Evolutionary conservation across 1,140 invertebrate genomes (phyloP).

Genomic region (Camponotus pennsylvanicus): DNA sequence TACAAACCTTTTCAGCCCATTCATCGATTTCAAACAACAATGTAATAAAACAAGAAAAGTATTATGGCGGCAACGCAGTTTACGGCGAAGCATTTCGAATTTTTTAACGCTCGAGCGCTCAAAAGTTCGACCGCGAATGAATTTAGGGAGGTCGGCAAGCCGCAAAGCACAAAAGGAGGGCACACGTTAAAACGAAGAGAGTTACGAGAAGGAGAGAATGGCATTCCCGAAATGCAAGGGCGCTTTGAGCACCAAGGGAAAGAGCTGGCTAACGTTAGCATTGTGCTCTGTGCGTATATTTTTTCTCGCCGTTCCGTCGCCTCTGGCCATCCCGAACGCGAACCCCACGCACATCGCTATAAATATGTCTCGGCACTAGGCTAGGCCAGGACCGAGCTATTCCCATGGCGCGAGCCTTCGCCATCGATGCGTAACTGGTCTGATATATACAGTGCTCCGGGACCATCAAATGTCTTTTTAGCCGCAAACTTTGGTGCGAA

Average conservation of each 20-base stretch:
- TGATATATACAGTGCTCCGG: background rate
- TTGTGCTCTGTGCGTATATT: slow-evolving; percentile 43
- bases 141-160: slow-evolving; percentile 72
- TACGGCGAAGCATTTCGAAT: slow-evolving; percentile 25
- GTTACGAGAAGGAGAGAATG: slow-evolving; percentile 75
- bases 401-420: slow-evolving; percentile 53
- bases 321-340: slow-evolving; percentile 11
- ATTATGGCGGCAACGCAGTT: background rate
- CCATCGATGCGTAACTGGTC: slow-evolving; percentile 38
- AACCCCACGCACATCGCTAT: slow-evolving; percentile 63
- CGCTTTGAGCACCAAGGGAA: slow-evolving; percentile 65
- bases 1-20: slow-evolving; percentile 5
- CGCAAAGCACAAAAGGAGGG: slow-evolving; percentile 61
- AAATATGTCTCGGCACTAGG: slow-evolving; percentile 74
- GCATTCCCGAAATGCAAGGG: slow-evolving; percentile 77
- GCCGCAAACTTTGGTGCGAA: background rate
- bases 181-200: slow-evolving; percentile 68
- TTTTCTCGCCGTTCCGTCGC: slow-evolving; percentile 54
- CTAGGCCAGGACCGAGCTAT: slow-evolving; percentile 51
- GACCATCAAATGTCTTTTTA: slow-evolving; percentile 3
- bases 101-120: slow-evolving; percentile 62
- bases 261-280: slow-evolving; percentile 14
- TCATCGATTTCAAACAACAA: slow-evolving; percentile 20
- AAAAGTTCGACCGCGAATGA: slow-evolving; percentile 78
- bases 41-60: background rate